phyloP scores from a whole-genome alignment of 2,113 vertebrate genomes.

The Microtus oregoni region DNA sequence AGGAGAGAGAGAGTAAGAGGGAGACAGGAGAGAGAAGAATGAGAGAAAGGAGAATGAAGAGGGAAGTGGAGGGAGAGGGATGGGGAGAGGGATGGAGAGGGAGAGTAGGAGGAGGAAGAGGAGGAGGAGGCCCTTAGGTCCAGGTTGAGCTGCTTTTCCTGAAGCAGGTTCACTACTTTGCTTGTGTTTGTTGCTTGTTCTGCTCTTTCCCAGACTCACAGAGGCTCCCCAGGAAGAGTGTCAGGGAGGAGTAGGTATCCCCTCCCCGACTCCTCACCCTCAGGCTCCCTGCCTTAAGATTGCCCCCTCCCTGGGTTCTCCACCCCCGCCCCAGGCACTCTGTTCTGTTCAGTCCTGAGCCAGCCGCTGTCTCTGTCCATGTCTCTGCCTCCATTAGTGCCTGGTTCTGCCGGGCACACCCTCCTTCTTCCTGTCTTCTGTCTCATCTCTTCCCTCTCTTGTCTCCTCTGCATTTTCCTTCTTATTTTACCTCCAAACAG shows the following conservation, averaged over 20 bases:
- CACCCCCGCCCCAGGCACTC: background rate
- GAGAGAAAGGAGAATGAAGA: background rate
- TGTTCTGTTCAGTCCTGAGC: background rate
- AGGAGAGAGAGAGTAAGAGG: rapidly evolving
- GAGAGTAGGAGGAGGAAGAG: rapidly evolving
- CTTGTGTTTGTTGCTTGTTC: background rate
- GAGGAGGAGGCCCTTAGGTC: rapidly evolving
- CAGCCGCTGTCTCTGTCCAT: background rate
- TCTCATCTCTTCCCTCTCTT: background rate
- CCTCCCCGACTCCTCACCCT: background rate
- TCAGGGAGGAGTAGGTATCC: background rate
- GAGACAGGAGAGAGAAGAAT: rapidly evolving
- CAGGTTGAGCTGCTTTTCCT: too few species aligned
- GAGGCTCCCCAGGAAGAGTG: background rate
- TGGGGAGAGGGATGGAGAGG: background rate
- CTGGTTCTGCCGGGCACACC: background rate
- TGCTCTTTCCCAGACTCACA: background rate
- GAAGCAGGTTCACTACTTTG: background rate
- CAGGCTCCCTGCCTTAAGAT: background rate
- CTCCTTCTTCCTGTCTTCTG: too few species aligned
- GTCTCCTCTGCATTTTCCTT: too few species aligned
- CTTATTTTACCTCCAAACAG: background rate
- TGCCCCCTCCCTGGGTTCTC: too few species aligned
- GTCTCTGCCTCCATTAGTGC: too few species aligned
- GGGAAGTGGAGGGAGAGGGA: too few species aligned